These are phyloP conservation scores for Probaryconus sp. DNA, from an alignment of 1,140 invertebrate genomes.

Conservation along the genomic window DNA sequence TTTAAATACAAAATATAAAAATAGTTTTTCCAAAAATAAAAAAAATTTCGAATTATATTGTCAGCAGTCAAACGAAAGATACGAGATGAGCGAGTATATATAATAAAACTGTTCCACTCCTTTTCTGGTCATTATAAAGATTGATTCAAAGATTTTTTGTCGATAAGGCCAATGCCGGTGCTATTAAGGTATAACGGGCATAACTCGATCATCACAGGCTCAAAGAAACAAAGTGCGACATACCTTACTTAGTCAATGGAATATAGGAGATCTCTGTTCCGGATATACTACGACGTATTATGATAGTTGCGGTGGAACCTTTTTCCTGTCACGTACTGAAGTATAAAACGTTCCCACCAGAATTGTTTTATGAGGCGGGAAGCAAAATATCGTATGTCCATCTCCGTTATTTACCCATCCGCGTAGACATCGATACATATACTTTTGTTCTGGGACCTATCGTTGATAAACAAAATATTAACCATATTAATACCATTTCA, in stretches of 20 bases:
- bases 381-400: slow-evolving; percentile 73
- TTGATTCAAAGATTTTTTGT: neutral
- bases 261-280: slow-evolving; percentile 65
- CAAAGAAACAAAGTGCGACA: slow-evolving; percentile 38
- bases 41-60: too few species aligned
- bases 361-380: slow-evolving; percentile 71
- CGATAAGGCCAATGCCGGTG: slow-evolving; percentile 5
- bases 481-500: too few species aligned
- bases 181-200: slow-evolving; percentile 50
- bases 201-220: slow-evolving; percentile 32
- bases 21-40: too few species aligned
- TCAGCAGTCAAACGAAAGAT: too few species aligned
- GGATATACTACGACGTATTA: slow-evolving; percentile 71
- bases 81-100: too few species aligned
- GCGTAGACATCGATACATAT: slow-evolving; percentile 36
- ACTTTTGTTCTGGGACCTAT: slow-evolving; percentile 12
- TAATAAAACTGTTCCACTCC: too few species aligned
- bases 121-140: too few species aligned
- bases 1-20: too few species aligned
- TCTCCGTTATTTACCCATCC: slow-evolving; percentile 54
- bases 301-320: slow-evolving; percentile 72
- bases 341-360: slow-evolving; percentile 66
- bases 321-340: slow-evolving; percentile 70
- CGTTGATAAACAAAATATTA: too few species aligned
- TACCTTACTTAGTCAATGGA: slow-evolving; percentile 55